phyloP scores from a whole-genome alignment of 2,797 vertebrate species.

The Enteromius treurensis region DNA sequence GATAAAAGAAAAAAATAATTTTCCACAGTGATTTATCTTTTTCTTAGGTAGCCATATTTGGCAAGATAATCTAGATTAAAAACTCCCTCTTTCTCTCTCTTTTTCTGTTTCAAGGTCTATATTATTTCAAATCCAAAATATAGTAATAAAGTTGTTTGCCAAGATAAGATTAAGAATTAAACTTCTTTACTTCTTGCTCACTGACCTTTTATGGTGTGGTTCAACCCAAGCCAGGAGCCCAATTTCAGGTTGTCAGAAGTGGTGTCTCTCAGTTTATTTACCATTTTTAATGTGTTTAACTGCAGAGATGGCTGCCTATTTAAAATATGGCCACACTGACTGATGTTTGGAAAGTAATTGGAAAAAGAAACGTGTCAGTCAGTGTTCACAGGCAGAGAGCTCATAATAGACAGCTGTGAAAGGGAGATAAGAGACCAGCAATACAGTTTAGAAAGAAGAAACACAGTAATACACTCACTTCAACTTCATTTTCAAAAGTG shows the following conservation, averaged over 20 bases:
- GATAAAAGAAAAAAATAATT: constrained; percentile 21
- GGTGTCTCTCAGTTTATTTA: neutral
- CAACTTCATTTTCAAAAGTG: constrained; percentile 41
- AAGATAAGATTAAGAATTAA: constrained; percentile 8
- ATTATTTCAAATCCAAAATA: neutral
- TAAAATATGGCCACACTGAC: constrained; percentile 1
- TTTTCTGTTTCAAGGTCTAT: neutral
- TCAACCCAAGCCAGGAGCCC: neutral
- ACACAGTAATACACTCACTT: constrained; percentile 26
- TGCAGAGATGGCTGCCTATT: constrained; percentile 15
- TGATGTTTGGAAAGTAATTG: constrained; percentile 41
- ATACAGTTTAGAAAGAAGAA: constrained; percentile 36
- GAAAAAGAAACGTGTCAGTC: constrained; percentile 36
- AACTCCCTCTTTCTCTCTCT: neutral
- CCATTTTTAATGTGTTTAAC: constrained; percentile 18
- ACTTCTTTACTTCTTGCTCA: constrained; percentile 1
- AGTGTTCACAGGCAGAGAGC: constrained; percentile 30
- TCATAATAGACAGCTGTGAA: constrained; percentile 45
- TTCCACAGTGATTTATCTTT: constrained; percentile 16
- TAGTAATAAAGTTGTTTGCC: constrained; percentile 5
- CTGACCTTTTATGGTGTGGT: constrained; percentile 8
- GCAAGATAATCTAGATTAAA: constrained; percentile 1
- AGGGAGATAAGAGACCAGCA: constrained; percentile 43
- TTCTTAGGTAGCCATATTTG: constrained; percentile 31
- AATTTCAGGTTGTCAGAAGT: constrained; percentile 21